These are phyloP conservation scores for Crematogaster levior DNA, from an alignment of 2,888 invertebrate species.

Conservation along the genomic window DNA sequence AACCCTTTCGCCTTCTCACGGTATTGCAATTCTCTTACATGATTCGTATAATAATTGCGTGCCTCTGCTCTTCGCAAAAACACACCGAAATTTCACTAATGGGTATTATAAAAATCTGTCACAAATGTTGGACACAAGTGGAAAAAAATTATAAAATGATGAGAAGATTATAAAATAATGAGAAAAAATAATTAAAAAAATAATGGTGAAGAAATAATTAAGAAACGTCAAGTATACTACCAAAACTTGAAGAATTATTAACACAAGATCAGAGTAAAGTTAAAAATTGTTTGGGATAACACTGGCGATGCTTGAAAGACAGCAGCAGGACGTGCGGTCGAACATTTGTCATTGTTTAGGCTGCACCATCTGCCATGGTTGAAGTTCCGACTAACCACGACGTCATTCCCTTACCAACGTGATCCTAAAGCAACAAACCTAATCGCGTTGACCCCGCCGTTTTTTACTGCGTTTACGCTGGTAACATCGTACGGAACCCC, in stretches of 20 bases:
- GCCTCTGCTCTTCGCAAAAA: background rate
- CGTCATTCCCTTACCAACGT: constrained; percentile 41
- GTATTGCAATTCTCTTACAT: background rate
- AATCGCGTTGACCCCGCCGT: constrained; percentile 38
- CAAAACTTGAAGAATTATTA: background rate
- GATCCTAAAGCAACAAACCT: constrained; percentile 54
- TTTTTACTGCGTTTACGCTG: constrained; percentile 4
- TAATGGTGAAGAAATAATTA: background rate
- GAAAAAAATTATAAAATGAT: background rate
- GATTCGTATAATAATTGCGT: background rate
- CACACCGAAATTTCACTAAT: background rate
- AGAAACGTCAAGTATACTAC: background rate
- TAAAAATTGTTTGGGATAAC: constrained; percentile 16
- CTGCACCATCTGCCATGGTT: constrained; percentile 43
- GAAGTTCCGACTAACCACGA: constrained; percentile 26
- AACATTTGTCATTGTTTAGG: constrained; percentile 50
- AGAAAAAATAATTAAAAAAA: too few species aligned
- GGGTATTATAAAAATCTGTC: background rate
- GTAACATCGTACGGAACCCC: constrained; percentile 7
- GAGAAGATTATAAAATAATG: background rate
- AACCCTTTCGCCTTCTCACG: background rate
- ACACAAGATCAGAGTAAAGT: background rate
- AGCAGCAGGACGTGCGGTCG: background rate
- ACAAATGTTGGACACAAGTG: background rate
- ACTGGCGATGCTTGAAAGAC: constrained; percentile 22